phyloP scores from a whole-genome alignment of 2,888 invertebrate genomes.

The Caenorhabditis doughertyi region DNA sequence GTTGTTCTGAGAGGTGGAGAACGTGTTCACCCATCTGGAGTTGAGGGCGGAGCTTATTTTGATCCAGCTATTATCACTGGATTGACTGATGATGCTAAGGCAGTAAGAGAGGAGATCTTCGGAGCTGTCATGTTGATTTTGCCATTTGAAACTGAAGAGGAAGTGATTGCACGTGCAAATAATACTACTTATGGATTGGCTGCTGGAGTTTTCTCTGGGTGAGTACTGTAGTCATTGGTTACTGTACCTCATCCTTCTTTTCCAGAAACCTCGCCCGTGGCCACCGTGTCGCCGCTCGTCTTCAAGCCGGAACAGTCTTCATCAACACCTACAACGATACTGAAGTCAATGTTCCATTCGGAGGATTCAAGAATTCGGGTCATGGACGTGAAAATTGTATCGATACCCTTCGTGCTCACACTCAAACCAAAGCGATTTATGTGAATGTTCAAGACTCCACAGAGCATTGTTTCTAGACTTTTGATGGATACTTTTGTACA shows the following conservation, averaged over 20 bases:
- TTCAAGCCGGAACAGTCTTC: constrained; percentile 85
- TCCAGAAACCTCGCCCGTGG: constrained; percentile 85
- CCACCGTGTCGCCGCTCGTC: constrained; percentile 84
- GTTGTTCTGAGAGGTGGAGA: constrained; percentile 85
- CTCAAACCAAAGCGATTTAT: constrained; percentile 84
- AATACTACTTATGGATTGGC: constrained; percentile 85
- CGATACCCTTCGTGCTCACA: constrained; percentile 85
- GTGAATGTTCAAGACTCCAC: constrained; percentile 74
- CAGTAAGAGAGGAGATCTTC: constrained; percentile 85
- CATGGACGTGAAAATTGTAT: constrained; percentile 85
- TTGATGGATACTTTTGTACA: not conserved
- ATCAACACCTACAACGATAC: constrained; percentile 85
- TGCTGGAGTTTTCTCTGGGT: constrained; percentile 86
- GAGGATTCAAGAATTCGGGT: constrained; percentile 85
- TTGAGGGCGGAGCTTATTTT: constrained; percentile 84
- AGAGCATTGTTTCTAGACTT: constrained; percentile 68
- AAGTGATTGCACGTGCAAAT: constrained; percentile 85
- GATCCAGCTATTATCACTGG: constrained; percentile 85
- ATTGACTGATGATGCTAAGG: constrained; percentile 77
- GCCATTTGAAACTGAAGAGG: constrained; percentile 85
- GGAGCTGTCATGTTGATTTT: constrained; percentile 85
- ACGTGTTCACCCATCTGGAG: constrained; percentile 83
- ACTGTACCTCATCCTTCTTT: not conserved
- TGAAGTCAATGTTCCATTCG: constrained; percentile 84
- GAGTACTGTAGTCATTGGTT: not conserved